These are phyloP conservation scores for Leptobrachium ailaonicum DNA, from an alignment of 2,113 vertebrate genomes.

Conservation along the genomic window DNA sequence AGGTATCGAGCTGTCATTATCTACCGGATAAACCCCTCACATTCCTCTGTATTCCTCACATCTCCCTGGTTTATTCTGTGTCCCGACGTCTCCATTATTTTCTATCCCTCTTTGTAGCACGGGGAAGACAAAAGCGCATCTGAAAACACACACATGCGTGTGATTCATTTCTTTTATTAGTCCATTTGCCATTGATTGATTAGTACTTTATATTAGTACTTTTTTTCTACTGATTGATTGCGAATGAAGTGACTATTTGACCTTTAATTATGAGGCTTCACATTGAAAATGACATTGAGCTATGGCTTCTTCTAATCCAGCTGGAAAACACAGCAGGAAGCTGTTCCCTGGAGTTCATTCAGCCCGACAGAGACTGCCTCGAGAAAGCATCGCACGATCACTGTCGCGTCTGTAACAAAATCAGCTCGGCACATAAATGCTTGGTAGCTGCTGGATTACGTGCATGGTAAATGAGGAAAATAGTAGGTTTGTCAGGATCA, in stretches of 20 bases:
- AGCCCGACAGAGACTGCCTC: constrained; percentile 65
- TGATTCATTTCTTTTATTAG: constrained; percentile 99
- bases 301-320: constrained; percentile 83
- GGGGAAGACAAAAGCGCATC: constrained; percentile 56
- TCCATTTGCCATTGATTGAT: constrained; percentile 87
- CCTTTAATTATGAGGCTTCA: constrained; percentile 94
- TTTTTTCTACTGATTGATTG: constrained; percentile 96
- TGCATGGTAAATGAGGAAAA: constrained; percentile 13
- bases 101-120: constrained; percentile 31
- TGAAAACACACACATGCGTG: constrained; percentile 69
- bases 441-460: constrained; percentile 46
- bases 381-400: constrained; percentile 65
- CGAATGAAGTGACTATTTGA: constrained; percentile 97
- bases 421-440: constrained; percentile 53
- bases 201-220: constrained; percentile 80
- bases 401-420: constrained; percentile 53
- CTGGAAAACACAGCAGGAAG: constrained; percentile 85
- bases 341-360: constrained; percentile 81
- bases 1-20: too few relatives aligned
- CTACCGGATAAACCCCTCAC: too few relatives aligned
- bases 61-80: too few relatives aligned
- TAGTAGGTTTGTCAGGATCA: neutral
- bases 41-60: too few relatives aligned
- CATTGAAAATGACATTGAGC: constrained; percentile 85
- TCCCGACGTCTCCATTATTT: neutral